Conservation (phyloP, 2,888 invertebrate genomes). For the Teinopalpus imperialis region DNA sequence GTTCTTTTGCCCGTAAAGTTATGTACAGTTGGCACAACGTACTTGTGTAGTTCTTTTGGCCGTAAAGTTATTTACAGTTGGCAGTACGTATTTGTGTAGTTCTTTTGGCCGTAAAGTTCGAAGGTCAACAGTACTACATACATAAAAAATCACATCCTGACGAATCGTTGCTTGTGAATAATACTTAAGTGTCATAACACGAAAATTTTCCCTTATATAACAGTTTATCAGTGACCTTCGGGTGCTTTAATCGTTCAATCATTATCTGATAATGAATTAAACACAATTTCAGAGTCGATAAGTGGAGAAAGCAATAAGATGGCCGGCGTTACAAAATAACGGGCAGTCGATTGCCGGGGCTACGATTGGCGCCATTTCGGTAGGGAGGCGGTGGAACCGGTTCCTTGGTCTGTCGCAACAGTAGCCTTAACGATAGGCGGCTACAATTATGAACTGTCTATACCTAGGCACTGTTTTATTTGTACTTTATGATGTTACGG, state of each 20-base stretch:
- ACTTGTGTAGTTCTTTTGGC: no score
- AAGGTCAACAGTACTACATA: no score
- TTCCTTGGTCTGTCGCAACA: slow-evolving; percentile 60
- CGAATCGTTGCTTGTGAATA: no score
- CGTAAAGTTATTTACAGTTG: no score
- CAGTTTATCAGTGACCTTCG: slow-evolving; percentile 21
- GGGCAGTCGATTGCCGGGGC: slow-evolving; percentile 46
- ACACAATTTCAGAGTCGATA: slow-evolving; percentile 41
- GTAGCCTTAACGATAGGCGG: slow-evolving; percentile 63
- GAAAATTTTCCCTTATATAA: slow-evolving; percentile 23
- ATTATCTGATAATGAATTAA: slow-evolving; percentile 44
- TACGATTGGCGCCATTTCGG: slow-evolving; percentile 62
- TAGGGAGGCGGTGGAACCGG: slow-evolving; percentile 64
- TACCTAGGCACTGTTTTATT: slow-evolving; percentile 33
- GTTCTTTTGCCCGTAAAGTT: no score
- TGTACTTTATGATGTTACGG: no score
- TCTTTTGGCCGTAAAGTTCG: no score
- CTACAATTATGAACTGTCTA: slow-evolving; percentile 61
- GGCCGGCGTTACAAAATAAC: slow-evolving; percentile 33
- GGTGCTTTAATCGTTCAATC: slow-evolving; percentile 33
- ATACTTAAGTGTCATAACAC: neutral
- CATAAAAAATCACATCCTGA: no score
- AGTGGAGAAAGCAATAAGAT: slow-evolving; percentile 44
- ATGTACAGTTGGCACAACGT: no score
- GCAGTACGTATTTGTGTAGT: no score